Evolutionary conservation across 1,140 invertebrate genomes (phyloP).

Genomic region (Pomacea maculata): DNA sequence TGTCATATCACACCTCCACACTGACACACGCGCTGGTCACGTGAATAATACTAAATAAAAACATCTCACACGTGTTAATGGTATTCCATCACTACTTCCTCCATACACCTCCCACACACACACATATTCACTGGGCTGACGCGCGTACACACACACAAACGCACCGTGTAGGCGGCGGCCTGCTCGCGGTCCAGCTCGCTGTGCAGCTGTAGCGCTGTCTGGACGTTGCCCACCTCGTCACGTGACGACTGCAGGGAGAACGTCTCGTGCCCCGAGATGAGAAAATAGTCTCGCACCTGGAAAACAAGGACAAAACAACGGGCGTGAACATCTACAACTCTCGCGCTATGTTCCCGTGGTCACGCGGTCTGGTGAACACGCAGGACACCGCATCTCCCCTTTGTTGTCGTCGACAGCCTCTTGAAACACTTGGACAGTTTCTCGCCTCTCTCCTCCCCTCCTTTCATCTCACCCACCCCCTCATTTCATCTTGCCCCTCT

Average conservation of each 20-base stretch:
- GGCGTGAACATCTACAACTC: too few relatives aligned
- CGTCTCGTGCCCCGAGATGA: slow-evolving; percentile 55
- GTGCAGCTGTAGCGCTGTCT: slow-evolving; percentile 18
- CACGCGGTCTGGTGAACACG: too few relatives aligned
- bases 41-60: neutral
- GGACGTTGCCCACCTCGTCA: slow-evolving; percentile 17
- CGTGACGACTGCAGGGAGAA: slow-evolving; percentile 72
- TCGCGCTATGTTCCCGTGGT: too few relatives aligned
- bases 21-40: too few relatives aligned
- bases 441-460: neutral
- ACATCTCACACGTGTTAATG: neutral
- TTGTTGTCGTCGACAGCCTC: too few relatives aligned
- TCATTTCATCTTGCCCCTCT: too few relatives aligned
- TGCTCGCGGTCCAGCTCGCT: slow-evolving; percentile 13
- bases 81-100: neutral
- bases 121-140: neutral
- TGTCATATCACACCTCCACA: too few relatives aligned
- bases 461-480: neutral
- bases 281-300: slow-evolving; percentile 13
- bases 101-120: neutral
- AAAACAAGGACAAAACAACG: too few relatives aligned
- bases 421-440: neutral
- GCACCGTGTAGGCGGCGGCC: slow-evolving; percentile 1
- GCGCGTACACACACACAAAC: neutral
- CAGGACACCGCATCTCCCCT: too few relatives aligned